Evolutionary conservation across 2,888 invertebrate species (phyloP), one percentile per base, ranked within the genome.

Genomic region (Hydriomena furcata): DNA sequence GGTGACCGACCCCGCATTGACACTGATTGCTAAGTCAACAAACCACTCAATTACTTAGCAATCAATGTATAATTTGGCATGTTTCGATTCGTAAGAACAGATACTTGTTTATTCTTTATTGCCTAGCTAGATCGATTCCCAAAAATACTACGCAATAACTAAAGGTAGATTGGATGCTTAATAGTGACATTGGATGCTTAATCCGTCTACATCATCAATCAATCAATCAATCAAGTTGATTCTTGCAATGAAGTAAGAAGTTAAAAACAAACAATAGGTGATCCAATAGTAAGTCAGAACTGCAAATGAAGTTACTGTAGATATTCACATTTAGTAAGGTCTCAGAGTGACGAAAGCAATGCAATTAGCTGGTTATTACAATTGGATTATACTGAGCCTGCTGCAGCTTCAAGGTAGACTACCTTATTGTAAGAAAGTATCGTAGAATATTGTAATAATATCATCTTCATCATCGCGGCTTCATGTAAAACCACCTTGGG

Each of bases 1-100:
- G 65, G 71, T 71, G 64, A 73, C 50, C 71, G 73, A 71, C 71
- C 69, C 44, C 52, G 43, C 60, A 60, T 59, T 61, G 53, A 66
- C 60, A 53, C 57, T 61, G 55, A 61, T 63, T 58, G 59, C 48
- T 59, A 52, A 60, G 32, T 61, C 65, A 65, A 65, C 65, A 65
- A 66, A 61, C 59, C 40, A 35, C 59, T 68, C 71, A 73, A 68
- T 73, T 66, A 66, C 57, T 11, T 27, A 40, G 51, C 38, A 7
- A 54, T 61, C 64, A 65, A 55, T 42, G 59, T 43, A 38, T 35
- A 27, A 47, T 47, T 43, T 52, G 52, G 43, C 34, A 28, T 34
- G 31, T 32, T 37, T 46, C 45, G 23, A 28, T 24, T 37, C 17
- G 28, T 38, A 27, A 44, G 28, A 44, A 21, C 30, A 24, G 21